phyloP scores from a whole-genome alignment of 2,797 vertebrate species.

The Cuniculus paca region DNA sequence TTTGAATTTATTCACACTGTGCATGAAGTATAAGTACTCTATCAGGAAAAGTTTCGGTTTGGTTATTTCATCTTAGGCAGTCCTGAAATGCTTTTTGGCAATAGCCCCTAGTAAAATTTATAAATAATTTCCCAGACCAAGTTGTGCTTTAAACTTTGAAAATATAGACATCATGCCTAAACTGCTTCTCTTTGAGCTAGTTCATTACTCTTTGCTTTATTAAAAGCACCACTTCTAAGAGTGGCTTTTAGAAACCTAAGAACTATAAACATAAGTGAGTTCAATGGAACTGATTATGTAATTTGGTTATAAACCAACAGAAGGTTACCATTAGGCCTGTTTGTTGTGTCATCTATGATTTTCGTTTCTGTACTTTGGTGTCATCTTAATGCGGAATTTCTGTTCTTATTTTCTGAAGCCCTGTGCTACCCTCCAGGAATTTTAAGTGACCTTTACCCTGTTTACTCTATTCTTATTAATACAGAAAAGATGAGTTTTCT shows the following conservation, averaged over 20 bases:
- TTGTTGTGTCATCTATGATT: background rate
- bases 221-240: slow-evolving; percentile 7
- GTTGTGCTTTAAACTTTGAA: slow-evolving; percentile 46
- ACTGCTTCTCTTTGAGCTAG: background rate
- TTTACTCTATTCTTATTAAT: background rate
- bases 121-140: slow-evolving; percentile 1
- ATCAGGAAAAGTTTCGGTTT: background rate
- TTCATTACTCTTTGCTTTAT: background rate
- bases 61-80: background rate
- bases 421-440: background rate
- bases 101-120: background rate
- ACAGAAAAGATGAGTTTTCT: background rate
- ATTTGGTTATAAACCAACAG: background rate
- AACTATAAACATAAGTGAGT: background rate
- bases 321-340: background rate
- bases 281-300: background rate
- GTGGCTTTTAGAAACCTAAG: slow-evolving; percentile 37
- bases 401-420: background rate
- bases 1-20: background rate
- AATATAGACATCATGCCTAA: background rate
- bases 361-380: background rate
- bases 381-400: background rate
- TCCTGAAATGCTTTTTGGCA: background rate
- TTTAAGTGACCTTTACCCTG: background rate
- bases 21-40: background rate